Conservation (phyloP, 2,113 vertebrate species). For the Ciconia stormi region DNA sequence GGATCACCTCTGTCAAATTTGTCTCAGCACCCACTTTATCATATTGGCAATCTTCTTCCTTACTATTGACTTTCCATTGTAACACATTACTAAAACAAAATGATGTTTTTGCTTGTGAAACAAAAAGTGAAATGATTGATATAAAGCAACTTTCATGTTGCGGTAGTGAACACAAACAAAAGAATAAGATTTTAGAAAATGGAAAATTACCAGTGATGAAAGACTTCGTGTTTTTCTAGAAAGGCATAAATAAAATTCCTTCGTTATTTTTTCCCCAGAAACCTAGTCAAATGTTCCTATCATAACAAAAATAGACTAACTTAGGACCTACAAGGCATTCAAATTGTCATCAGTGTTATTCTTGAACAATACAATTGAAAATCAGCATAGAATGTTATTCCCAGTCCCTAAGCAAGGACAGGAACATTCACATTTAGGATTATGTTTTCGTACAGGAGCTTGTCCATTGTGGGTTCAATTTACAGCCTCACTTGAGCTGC, state of each 20-base stretch:
- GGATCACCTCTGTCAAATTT: constrained; percentile 33
- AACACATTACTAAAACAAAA: constrained; percentile 30
- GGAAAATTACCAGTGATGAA: not conserved
- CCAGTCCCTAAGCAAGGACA: not conserved
- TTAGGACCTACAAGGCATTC: not conserved
- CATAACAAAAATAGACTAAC: not conserved
- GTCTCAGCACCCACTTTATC: not conserved
- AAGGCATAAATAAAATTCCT: not conserved
- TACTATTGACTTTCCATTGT: constrained; percentile 29
- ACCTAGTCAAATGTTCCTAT: not conserved
- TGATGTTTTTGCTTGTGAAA: constrained; percentile 37
- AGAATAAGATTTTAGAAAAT: not conserved
- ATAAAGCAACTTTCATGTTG: not conserved
- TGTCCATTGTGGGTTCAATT: not conserved
- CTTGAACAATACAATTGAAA: not conserved
- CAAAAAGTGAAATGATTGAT: constrained; percentile 11
- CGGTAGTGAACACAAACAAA: not conserved
- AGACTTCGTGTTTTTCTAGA: not conserved
- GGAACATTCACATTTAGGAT: not conserved
- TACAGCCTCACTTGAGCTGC: not conserved
- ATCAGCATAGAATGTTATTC: not conserved
- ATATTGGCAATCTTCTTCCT: constrained; percentile 27
- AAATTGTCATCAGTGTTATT: not conserved
- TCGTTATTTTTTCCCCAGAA: not conserved
- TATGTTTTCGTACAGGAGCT: not conserved